Base-by-base conservation (phyloP, 2,113 vertebrate species). In the Pelodiscus sinensis region DNA sequence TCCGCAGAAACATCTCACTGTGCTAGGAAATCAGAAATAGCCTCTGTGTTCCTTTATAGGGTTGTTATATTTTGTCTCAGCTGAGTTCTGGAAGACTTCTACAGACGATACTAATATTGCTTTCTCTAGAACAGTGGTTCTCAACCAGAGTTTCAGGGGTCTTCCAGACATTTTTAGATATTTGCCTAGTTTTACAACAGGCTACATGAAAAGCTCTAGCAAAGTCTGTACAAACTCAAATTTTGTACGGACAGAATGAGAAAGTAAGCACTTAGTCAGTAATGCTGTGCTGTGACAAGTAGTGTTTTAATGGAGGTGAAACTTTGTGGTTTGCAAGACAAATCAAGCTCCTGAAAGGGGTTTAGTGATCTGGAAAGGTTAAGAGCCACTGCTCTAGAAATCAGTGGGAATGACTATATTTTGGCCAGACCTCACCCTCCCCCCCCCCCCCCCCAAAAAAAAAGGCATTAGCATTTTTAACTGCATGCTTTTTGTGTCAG, bases 401-500 rank as follows among this genome's bases (percentile, higher is more conserved):
- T 96, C 84, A 87, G 35, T 90, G 75, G 86, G 91, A 95, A 85
- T 97, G 89, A 80, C 90, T 93, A 82, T 94, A 94, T 96, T 87
- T 93, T 83, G 80, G 31, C 93, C 86, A 95, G 83, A 96, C 52
- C 44, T 44, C 44, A 6, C 44, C 6, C 44, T 44, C 44, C 6
- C 44, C 44, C 44, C 44, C 44, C 44, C 6, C 6, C 44, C 44
- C 44, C 44, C 44, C 68, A 88, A 94, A 93, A 94, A 94, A 90
- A 88, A 90, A 84, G 27, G 18, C 87, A 93, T 95, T 97, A 96
- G 81, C 88, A 92, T 96, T 97, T 88, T 96, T 94, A 97, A 89
- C 96, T 88, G 80, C 86, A 86, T 95, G 13, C 94, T 91, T 68
- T 96, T 96, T 97, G 71, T 97, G 85, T 87, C 60, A 96, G 84